phyloP scores from a whole-genome alignment of 2,888 invertebrate species.

The Dromius quadrimaculatus region DNA sequence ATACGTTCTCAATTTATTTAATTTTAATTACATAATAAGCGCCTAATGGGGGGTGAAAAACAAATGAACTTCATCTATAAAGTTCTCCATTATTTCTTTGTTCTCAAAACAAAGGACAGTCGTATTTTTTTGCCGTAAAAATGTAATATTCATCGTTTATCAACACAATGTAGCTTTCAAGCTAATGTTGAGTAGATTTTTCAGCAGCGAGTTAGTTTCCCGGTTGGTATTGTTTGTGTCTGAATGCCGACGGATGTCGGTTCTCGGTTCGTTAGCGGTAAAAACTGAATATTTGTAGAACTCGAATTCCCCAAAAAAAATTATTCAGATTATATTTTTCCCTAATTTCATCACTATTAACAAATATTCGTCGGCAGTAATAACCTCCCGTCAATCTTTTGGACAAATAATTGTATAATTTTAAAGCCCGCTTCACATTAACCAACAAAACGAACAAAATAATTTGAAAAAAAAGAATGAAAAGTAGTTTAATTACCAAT shows the following conservation, averaged over 20 bases:
- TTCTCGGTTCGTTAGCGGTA: conserved; percentile 28
- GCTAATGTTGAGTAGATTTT: conserved; percentile 33
- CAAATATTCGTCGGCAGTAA: no score
- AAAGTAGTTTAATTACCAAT: conserved; percentile 16
- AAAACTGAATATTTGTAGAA: conserved; percentile 3
- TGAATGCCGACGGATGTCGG: not conserved
- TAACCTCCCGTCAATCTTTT: no score
- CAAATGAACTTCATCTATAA: conserved; percentile 8
- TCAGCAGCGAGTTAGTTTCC: conserved; percentile 33
- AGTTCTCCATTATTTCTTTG: conserved; percentile 10
- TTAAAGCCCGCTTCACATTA: no score
- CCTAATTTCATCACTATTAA: no score
- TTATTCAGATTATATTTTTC: no score
- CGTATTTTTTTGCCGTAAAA: conserved; percentile 20
- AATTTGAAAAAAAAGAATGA: no score
- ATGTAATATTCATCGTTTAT: conserved; percentile 43
- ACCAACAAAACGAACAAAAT: no score
- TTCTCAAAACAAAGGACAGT: conserved; percentile 21
- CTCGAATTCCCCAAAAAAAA: no score
- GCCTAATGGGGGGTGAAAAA: no score
- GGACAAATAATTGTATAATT: no score
- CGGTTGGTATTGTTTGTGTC: conserved; percentile 31
- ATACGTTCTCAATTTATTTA: no score
- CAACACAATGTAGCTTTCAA: not conserved
- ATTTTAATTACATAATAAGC: no score